Evolutionary conservation across 2,888 invertebrate species (phyloP).

Genomic region (Druceiella hillmani): DNA sequence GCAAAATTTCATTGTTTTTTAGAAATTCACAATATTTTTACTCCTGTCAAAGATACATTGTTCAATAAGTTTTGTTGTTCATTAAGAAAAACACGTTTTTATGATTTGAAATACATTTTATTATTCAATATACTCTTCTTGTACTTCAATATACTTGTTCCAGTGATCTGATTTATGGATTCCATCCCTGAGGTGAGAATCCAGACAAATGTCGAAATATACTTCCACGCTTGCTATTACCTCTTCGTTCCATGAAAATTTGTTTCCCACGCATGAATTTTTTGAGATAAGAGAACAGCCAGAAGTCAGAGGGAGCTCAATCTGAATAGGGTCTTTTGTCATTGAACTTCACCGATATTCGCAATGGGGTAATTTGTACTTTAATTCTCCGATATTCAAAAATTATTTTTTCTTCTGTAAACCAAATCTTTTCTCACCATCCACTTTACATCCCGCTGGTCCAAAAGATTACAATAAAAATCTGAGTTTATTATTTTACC

Average conservation of each 20-base stretch:
- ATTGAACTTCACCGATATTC: no score
- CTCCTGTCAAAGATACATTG: no score
- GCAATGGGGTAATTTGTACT: no score
- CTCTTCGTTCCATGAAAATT: neutral
- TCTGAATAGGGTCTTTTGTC: no score
- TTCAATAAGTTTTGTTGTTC: constrained; percentile 1
- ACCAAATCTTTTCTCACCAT: neutral
- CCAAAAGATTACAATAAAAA: neutral
- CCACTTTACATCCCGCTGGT: neutral
- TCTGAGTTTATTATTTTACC: neutral
- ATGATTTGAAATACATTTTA: no score
- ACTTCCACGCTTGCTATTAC: neutral
- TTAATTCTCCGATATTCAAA: neutral
- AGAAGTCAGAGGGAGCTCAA: neutral
- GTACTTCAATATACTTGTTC: no score
- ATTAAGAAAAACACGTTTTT: neutral
- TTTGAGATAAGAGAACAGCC: neutral
- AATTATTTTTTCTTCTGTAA: neutral
- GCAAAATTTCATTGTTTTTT: no score
- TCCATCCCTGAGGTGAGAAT: neutral
- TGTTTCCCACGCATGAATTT: neutral
- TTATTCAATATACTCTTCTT: no score
- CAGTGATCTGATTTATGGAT: neutral
- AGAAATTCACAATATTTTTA: no score
- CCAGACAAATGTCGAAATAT: neutral